Base-by-base conservation (phyloP, 2,113 vertebrate species). In the Cyprinodon brontotheroides region DNA sequence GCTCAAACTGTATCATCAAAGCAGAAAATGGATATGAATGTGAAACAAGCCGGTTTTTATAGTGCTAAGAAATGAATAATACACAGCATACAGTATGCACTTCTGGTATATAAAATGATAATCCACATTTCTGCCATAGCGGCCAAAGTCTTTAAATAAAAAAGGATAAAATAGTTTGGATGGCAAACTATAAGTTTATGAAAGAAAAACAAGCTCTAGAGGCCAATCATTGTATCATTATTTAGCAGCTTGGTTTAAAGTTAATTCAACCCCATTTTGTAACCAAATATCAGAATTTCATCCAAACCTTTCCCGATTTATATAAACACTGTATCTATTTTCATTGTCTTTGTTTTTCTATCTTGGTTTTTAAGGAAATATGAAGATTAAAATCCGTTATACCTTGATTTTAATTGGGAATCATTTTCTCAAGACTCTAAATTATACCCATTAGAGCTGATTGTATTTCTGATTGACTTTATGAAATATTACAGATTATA, bases 1-100 rank as follows among this genome's bases (percentile, higher is more conserved):
- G 64, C 43, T 61, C 8, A 65, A n/a, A 65, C 39, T 76, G 9
- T 68, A 61, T 66, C 74, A 38, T 65, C n/a, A 48, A 70, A 76
- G 22, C 7, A 63, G 13, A 41, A 71, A 45, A 47, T 3, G n/a
- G n/a, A 10, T 61, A 12, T 29, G 10, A 13, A 29, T 29, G 38
- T 41, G 57, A 61, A 15, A 2, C 12, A 29, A 62, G 20, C 47
- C 8, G 14, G 29, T n/a, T 74, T 60, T 37, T 9, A 36, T 48
- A 45, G 17, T 41, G n/a, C 11, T 9, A 20, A n/a, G 29, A 70
- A 48, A 64, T 50, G 17, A 61, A 61, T 36, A 62, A 47, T 60
- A 12, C 50, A 70, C 59, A 63, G 47, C 43, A n/a, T 47, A 29
- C 29, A 29, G 29, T 29, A 15, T 7, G 69, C 22, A 20, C 10